A percentile compares a stretch with the other conserved stretches of the same genome.
phyloP scores from a whole-genome alignment of 2,888 invertebrate species.

The Cactoblastis cactorum region DNA sequence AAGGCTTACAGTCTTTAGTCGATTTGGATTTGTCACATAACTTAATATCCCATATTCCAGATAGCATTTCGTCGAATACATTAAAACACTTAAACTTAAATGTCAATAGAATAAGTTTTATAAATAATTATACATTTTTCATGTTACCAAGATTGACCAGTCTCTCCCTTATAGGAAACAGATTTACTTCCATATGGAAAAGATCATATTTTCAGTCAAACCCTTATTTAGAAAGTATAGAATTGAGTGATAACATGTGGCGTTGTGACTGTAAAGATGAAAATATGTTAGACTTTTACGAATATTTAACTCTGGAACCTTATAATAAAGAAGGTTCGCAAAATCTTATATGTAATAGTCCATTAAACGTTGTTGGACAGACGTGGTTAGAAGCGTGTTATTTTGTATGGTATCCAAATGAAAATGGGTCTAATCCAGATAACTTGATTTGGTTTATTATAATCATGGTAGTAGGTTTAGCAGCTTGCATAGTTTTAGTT shows the following conservation, averaged over 20 bases:
- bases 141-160: constrained; percentile 80
- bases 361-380: constrained; percentile 79
- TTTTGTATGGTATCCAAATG: constrained; percentile 77
- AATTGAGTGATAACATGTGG: constrained; percentile 87
- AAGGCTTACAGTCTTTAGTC: constrained; percentile 78
- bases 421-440: constrained; percentile 57
- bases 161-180: constrained; percentile 84
- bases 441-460: constrained; percentile 81
- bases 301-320: constrained; percentile 79
- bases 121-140: constrained; percentile 82
- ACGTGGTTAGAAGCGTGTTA: constrained; percentile 85
- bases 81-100: constrained; percentile 81
- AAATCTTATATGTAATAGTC: constrained; percentile 83
- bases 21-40: constrained; percentile 84
- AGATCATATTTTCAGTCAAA: constrained; percentile 80
- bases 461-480: constrained; percentile 72
- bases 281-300: constrained; percentile 81
- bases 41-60: constrained; percentile 81
- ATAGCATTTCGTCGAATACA: constrained; percentile 79
- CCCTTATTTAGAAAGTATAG: constrained; percentile 77
- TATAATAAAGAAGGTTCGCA: constrained; percentile 71
- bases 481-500: constrained; percentile 74
- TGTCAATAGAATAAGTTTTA: constrained; percentile 78
- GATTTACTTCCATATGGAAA: constrained; percentile 82
- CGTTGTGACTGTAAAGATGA: constrained; percentile 83